Evolutionary conservation across 2,113 vertebrate species (phyloP), one percentile per base, ranked within the genome.

Genomic region (Nettapus auritus): DNA sequence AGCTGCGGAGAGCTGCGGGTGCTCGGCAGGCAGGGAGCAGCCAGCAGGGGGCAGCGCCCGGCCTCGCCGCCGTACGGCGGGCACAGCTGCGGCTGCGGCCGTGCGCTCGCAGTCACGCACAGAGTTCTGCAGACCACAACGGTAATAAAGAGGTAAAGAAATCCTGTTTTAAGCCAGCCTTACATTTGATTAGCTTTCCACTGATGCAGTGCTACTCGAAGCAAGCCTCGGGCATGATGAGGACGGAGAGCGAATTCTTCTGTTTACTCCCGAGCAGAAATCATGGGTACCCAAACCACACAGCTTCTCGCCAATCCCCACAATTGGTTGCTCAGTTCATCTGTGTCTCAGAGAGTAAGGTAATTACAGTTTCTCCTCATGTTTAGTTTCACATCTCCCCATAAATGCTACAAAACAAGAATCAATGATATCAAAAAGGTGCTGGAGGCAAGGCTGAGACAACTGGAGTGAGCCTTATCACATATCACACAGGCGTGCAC

Each of bases 401-500:
- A 57, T 7, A 86, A 80, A 74, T 1, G 0, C 50, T 52, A 31
- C 18, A 44, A 77, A 82, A 29, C 10, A 79, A 71, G 13, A 59
- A 67, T 33, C 52, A 31, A 42, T 3, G 3, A 42, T 11, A 80
- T 29, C 8, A 66, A 84, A 62, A 71, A 38, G 31, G 66, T 33
- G 34, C 42, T 64, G 57, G 25, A 16, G 1, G 56, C 33, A 9
- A 82, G 6, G 18, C 34, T 52, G 33, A 90, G 53, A 60, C 13
- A 89, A 76, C 9, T 31, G 18, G 11, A 91, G 11, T 16, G 17
- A 86, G 22, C 16, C 5, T 4, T 12, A 22, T 18, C 19, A 48
- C 2, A 1, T 42, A 44, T 52, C 28, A 55, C 0, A 16, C 14
- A 71, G 42, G 36, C 9, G 59, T 0, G 2, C 7, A 53, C 3